Evolutionary conservation across 2,797 vertebrate genomes (phyloP).

Genomic region (Limosa lapponica): DNA sequence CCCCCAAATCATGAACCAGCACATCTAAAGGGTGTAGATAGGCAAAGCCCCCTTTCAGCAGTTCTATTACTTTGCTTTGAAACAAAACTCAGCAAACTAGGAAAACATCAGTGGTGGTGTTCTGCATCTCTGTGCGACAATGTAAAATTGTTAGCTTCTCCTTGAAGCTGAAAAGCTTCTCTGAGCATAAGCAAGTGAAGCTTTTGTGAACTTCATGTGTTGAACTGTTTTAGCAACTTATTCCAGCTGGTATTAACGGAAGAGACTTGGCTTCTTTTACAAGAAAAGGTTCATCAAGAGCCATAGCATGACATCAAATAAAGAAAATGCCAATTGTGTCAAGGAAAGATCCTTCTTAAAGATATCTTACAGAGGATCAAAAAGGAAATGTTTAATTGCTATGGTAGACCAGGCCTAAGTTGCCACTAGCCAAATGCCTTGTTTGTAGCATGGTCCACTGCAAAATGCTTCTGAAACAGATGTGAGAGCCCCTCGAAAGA

Average conservation of each 20-base stretch:
- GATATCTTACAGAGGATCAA: background rate
- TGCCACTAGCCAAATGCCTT: background rate
- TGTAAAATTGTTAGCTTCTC: background rate
- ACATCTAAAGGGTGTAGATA: background rate
- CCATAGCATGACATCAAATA: background rate
- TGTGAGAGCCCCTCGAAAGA: background rate
- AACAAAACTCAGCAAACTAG: background rate
- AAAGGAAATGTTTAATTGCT: background rate
- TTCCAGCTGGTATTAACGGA: background rate
- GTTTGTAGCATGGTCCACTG: background rate
- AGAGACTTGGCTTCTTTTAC: background rate
- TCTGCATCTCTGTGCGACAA: background rate
- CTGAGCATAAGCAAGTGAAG: background rate
- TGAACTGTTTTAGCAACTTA: slow-evolving; percentile 9
- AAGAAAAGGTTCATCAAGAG: background rate
- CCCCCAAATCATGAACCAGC: background rate
- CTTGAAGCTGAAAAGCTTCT: background rate
- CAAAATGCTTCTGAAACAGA: background rate
- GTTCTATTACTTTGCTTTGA: background rate
- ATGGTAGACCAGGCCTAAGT: background rate
- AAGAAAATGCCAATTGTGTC: background rate
- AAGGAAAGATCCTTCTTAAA: background rate
- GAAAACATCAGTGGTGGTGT: background rate
- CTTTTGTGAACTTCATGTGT: background rate
- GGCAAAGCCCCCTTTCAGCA: background rate